Percentiles rank a stretch among this genome's conserved stretches.
phyloP scores from a whole-genome alignment of 2,113 vertebrate genomes.

The Lagopus muta region DNA sequence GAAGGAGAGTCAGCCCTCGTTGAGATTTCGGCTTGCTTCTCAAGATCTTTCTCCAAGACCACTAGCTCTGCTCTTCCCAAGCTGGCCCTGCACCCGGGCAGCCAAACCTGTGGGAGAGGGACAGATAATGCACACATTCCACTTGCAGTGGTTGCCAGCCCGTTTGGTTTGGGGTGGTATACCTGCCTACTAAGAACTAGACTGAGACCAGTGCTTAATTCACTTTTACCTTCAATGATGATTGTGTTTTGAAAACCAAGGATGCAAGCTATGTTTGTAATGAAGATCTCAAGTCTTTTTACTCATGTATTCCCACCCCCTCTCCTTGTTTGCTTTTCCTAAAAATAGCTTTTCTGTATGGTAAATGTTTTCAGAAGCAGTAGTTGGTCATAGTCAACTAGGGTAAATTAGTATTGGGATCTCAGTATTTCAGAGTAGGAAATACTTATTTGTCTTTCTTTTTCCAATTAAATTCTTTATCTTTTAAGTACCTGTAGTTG shows the following conservation, averaged over 20 bases:
- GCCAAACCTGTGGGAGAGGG: background rate
- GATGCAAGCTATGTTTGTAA: background rate
- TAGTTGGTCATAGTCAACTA: background rate
- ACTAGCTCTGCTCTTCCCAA: background rate
- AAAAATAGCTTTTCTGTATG: background rate
- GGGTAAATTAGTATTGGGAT: background rate
- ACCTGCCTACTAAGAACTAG: background rate
- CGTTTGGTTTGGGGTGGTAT: background rate
- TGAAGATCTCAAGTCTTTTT: background rate
- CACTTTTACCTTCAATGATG: background rate
- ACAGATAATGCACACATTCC: background rate
- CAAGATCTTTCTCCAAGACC: background rate
- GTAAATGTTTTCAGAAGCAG: background rate
- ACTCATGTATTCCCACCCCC: accelerated
- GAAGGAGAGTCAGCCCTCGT: background rate
- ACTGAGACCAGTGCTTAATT: background rate
- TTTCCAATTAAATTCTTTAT: background rate
- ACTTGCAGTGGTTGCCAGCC: background rate
- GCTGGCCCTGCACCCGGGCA: background rate
- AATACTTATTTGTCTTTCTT: background rate
- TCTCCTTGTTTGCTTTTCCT: background rate
- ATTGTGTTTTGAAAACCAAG: background rate
- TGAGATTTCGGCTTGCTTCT: background rate
- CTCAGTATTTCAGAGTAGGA: background rate
- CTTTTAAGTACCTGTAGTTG: background rate